phyloP scores from a whole-genome alignment of 2,888 invertebrate species.

The Cyaniris semiargus region DNA sequence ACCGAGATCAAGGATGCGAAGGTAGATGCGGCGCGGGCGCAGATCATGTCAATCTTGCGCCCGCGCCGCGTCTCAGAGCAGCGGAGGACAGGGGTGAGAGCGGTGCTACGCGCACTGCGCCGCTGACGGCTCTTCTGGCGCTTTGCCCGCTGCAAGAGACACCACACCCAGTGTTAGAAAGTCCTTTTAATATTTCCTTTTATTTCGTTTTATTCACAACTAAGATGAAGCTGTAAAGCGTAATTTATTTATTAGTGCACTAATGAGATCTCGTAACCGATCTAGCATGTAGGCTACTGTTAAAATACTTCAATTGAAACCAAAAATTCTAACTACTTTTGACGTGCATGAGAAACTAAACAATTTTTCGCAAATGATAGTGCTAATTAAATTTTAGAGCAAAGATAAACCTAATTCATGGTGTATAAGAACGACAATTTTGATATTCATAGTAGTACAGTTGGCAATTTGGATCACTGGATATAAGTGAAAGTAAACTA shows the following conservation, averaged over 20 bases:
- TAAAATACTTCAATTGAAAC: not conserved
- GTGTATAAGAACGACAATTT: too few species aligned
- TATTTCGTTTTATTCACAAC: slow-evolving; percentile 46
- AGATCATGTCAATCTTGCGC: slow-evolving; percentile 39
- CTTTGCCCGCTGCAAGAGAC: slow-evolving; percentile 80
- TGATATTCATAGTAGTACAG: too few species aligned
- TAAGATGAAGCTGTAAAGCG: slow-evolving; percentile 54
- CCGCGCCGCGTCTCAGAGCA: slow-evolving; percentile 48
- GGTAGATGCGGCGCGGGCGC: slow-evolving; percentile 54
- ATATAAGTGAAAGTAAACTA: not conserved
- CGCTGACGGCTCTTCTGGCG: slow-evolving; percentile 79
- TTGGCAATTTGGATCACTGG: too few species aligned
- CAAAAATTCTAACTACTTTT: not conserved
- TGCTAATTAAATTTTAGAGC: not conserved
- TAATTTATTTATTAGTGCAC: slow-evolving; percentile 39
- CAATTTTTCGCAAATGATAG: not conserved
- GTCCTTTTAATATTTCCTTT: slow-evolving; percentile 65
- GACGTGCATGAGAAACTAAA: not conserved
- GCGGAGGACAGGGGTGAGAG: slow-evolving; percentile 37
- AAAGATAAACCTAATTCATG: too few species aligned
- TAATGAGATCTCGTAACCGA: slow-evolving; percentile 43
- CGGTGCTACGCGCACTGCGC: slow-evolving; percentile 80
- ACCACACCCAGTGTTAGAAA: slow-evolving; percentile 79
- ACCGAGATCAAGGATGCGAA: slow-evolving; percentile 76
- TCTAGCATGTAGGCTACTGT: not conserved